Evolutionary conservation across 2,888 invertebrate genomes (phyloP).

Genomic region (Scrobipalpa costella): DNA sequence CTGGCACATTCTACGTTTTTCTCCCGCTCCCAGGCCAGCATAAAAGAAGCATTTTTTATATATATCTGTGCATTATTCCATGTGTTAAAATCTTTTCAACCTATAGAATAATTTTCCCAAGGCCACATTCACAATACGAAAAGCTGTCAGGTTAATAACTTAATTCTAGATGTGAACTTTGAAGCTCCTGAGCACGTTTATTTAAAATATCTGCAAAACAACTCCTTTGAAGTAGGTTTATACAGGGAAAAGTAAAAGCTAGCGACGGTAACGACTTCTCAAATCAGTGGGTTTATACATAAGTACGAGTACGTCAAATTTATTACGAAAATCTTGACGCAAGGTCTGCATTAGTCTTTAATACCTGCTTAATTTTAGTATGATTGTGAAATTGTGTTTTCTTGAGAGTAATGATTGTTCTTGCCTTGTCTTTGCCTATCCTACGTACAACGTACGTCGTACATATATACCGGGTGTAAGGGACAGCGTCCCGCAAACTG

Average conservation of each 20-base stretch:
- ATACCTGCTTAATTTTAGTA: too few species aligned
- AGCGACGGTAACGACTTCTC: too few species aligned
- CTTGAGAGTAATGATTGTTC: neutral
- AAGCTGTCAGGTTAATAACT: constrained; percentile 32
- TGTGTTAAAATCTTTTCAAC: too few species aligned
- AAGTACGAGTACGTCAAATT: neutral
- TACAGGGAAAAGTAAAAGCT: too few species aligned
- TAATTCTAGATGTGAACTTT: constrained; percentile 36
- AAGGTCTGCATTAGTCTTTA: neutral
- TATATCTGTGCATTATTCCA: too few species aligned
- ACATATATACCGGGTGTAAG: too few species aligned
- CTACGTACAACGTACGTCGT: too few species aligned
- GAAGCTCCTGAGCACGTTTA: neutral
- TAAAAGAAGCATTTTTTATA: too few species aligned
- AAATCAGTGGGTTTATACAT: neutral
- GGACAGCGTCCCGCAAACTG: too few species aligned
- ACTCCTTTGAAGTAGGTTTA: neutral
- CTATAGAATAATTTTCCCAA: neutral
- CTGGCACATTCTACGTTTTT: too few species aligned
- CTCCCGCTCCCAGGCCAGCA: too few species aligned
- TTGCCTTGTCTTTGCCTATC: too few species aligned
- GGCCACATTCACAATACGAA: constrained; percentile 23
- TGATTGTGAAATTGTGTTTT: constrained; percentile 1
- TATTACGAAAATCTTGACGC: neutral
- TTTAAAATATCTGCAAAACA: neutral